These are phyloP conservation scores for Tupaia tana DNA, from an alignment of 2,113 vertebrate genomes.

Conservation along the genomic window DNA sequence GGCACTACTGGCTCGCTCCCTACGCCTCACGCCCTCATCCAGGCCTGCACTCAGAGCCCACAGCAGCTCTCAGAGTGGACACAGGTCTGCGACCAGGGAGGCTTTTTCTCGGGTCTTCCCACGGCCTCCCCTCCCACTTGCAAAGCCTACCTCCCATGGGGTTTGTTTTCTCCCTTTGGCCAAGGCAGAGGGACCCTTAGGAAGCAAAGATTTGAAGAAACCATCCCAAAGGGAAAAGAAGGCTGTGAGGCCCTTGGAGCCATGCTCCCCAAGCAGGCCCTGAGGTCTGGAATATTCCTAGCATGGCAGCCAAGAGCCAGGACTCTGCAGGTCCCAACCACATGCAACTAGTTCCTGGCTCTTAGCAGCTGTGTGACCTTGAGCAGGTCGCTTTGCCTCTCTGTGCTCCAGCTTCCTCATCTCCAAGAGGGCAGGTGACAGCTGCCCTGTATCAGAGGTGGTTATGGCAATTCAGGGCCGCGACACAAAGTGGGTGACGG, in stretches of 20 bases:
- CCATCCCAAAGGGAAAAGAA: background rate
- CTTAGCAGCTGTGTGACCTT: background rate
- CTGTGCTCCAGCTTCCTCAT: background rate
- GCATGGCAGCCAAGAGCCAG: background rate
- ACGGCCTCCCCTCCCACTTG: too few species aligned
- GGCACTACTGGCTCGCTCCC: too few species aligned
- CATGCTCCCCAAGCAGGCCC: accelerated
- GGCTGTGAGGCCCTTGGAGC: background rate
- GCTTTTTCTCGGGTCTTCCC: background rate
- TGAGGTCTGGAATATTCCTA: background rate
- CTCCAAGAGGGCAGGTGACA: background rate
- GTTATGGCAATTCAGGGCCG: background rate
- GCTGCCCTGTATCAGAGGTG: background rate
- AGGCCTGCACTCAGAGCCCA: background rate
- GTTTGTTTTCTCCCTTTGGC: background rate
- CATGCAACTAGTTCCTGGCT: background rate
- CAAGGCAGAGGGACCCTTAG: background rate
- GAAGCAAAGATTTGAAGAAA: background rate
- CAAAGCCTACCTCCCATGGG: accelerated
- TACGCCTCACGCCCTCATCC: too few species aligned
- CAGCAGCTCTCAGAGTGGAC: background rate
- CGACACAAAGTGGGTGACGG: background rate
- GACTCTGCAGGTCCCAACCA: background rate
- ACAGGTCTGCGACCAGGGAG: background rate
- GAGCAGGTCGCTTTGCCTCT: background rate